phyloP scores from a whole-genome alignment of 1,140 invertebrate genomes.

The Luehdorfia chinensis region DNA sequence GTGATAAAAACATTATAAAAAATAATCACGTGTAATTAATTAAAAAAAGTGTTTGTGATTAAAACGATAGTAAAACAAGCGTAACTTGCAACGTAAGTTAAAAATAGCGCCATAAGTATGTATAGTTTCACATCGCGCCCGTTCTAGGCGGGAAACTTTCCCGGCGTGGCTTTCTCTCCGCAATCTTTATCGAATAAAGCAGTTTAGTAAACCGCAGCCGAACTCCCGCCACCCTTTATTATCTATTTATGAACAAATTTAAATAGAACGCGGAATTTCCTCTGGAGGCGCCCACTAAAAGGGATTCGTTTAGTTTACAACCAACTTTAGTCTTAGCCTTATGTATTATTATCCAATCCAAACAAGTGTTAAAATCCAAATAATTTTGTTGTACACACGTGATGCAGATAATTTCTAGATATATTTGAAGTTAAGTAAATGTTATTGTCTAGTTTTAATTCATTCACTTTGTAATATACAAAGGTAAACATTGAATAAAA shows the following conservation, averaged over 20 bases:
- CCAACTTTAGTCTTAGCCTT: constrained; percentile 20
- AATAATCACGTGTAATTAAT: too few species aligned
- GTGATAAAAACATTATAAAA: too few species aligned
- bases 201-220: constrained; percentile 55
- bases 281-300: constrained; percentile 4
- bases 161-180: constrained; percentile 27
- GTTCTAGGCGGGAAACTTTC: constrained; percentile 32
- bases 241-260: constrained; percentile 62
- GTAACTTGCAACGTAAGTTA: constrained; percentile 15
- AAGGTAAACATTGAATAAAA: too few species aligned
- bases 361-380: background rate
- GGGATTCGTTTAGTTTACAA: constrained; percentile 30
- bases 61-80: too few species aligned
- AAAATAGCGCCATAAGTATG: constrained; percentile 1
- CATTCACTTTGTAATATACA: too few species aligned
- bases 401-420: too few species aligned
- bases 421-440: too few species aligned
- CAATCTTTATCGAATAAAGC: constrained; percentile 66
- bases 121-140: background rate
- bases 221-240: constrained; percentile 44
- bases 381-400: too few species aligned
- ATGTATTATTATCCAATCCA: constrained; percentile 13
- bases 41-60: too few species aligned
- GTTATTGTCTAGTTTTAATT: too few species aligned
- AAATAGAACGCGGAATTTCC: constrained; percentile 25